Conservation (phyloP, 2,113 vertebrate genomes). For the Laterallus jamaicensis region DNA sequence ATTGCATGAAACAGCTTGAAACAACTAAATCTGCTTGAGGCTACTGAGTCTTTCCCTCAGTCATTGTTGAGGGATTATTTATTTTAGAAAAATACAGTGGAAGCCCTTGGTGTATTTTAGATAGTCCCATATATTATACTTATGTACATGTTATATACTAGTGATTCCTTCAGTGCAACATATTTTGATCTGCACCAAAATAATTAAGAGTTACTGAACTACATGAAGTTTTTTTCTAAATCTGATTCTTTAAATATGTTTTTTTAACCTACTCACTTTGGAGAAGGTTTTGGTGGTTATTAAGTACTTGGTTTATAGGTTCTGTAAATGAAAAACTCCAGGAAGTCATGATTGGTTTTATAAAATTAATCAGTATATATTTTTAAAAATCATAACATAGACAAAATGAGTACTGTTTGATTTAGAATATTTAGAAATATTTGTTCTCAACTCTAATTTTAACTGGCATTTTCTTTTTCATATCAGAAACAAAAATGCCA, state of each 20-base stretch:
- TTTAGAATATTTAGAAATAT: background rate
- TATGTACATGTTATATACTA: background rate
- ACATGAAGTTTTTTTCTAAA: background rate
- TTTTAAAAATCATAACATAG: background rate
- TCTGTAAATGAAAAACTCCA: background rate
- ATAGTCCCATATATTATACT: background rate
- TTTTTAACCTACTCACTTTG: background rate
- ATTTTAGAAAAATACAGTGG: background rate
- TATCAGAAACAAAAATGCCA: conserved; percentile 1
- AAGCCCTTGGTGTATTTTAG: background rate
- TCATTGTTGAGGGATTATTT: background rate
- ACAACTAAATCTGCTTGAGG: background rate
- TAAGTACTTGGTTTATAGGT: background rate
- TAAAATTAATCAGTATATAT: background rate
- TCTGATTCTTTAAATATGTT: accelerated
- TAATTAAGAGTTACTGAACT: background rate
- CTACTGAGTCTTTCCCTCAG: background rate
- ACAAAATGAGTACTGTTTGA: background rate
- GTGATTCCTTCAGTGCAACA: background rate
- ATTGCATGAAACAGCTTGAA: background rate
- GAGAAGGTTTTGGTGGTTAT: background rate
- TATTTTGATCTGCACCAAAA: background rate
- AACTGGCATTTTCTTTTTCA: conserved; percentile 8
- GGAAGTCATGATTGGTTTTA: background rate
- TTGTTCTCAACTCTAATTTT: background rate